These are phyloP conservation scores for Metacarcinus magister DNA, from an alignment of 2,888 invertebrate genomes.

Conservation along the genomic window DNA sequence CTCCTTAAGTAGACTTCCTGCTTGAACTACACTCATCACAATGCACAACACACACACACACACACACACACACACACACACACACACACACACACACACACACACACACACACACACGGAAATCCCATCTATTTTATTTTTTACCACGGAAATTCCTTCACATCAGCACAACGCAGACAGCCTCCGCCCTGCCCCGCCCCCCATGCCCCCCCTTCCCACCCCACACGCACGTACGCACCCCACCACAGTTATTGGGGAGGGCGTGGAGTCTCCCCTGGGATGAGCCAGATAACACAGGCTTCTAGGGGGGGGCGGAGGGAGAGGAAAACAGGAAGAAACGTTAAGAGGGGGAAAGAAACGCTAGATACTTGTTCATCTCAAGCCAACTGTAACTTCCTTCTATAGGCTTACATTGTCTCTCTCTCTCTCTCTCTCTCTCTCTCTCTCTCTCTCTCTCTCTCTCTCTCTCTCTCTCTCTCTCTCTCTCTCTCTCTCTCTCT, in stretches of 20 bases:
- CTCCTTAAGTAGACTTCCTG: no score
- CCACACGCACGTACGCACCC: background rate
- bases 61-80: slow-evolving; percentile 38
- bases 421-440: slow-evolving; percentile 57
- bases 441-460: slow-evolving; percentile 61
- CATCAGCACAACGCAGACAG: background rate
- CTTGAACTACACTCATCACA: no score
- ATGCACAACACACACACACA: background rate
- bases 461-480: slow-evolving; percentile 58
- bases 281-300: background rate
- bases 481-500: slow-evolving; percentile 51
- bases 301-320: background rate
- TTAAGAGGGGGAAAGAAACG: background rate
- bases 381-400: background rate
- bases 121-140: background rate
- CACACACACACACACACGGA: slow-evolving; percentile 14
- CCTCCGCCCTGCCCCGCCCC: background rate
- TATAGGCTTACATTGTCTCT: background rate
- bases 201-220: background rate
- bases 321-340: no score
- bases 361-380: background rate
- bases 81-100: slow-evolving; percentile 29
- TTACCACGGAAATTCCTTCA: background rate
- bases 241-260: background rate
- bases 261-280: background rate